Percentiles rank a stretch among this genome's conserved stretches.
phyloP scores from a whole-genome alignment of 1,140 invertebrate genomes.

The Leptestheria dahalacensis region DNA sequence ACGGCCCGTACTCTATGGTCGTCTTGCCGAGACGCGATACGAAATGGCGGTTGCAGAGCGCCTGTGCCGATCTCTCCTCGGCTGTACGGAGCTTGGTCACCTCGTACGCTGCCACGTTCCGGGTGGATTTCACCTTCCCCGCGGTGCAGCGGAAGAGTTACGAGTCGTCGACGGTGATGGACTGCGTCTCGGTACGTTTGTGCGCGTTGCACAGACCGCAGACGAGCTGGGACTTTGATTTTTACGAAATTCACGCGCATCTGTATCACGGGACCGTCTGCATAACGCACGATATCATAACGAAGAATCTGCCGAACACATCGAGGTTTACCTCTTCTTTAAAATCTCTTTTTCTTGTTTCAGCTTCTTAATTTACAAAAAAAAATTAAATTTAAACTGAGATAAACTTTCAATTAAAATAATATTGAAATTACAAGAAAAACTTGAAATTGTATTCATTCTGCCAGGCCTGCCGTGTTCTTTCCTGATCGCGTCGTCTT shows the following conservation, averaged over 20 bases:
- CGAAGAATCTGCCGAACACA: background rate
- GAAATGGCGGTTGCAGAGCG: slow-evolving; percentile 14
- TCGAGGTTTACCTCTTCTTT: background rate
- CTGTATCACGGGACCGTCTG: slow-evolving; percentile 73
- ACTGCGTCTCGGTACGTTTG: slow-evolving; percentile 65
- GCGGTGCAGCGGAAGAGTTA: background rate
- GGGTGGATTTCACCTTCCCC: slow-evolving; percentile 48
- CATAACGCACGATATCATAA: slow-evolving; percentile 36
- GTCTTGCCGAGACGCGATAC: slow-evolving; percentile 32
- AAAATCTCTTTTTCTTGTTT: background rate
- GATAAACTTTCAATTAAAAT: no score
- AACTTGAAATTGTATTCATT: no score
- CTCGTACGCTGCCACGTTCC: slow-evolving; percentile 65
- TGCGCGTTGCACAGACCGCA: slow-evolving; percentile 67
- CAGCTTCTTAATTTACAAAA: background rate
- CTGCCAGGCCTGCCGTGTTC: slow-evolving; percentile 19
- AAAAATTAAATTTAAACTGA: no score
- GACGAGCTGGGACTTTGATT: slow-evolving; percentile 61
- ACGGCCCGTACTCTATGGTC: slow-evolving; percentile 44
- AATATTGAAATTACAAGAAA: no score
- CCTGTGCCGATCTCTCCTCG: slow-evolving; percentile 45
- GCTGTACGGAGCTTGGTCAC: slow-evolving; percentile 58
- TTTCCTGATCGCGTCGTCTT: slow-evolving; percentile 67
- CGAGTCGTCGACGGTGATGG: slow-evolving; percentile 41
- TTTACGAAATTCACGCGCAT: slow-evolving; percentile 65